Evolutionary conservation across 2,113 vertebrate species (phyloP), one percentile per base, ranked within the genome.

Genomic region (Hipposideros armiger): DNA sequence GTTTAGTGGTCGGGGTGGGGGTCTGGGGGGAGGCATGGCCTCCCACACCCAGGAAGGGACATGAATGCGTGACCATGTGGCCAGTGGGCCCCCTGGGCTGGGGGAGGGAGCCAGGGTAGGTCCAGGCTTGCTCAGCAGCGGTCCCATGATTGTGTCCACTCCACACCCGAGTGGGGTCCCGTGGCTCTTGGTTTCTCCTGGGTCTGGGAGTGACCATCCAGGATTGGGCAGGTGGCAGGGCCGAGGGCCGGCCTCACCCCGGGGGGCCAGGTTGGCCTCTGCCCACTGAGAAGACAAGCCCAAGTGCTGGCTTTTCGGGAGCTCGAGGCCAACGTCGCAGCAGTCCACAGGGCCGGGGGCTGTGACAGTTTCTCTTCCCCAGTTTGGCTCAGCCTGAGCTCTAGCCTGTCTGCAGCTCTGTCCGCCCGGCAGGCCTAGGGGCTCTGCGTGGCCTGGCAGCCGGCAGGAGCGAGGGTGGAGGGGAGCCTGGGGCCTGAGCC

Each of bases 311-410:
- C 36, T 62, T n/a, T n/a, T 54, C 5, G 2, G 36, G 30, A 20
- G 32, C 0, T 0, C 4, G 45, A n/a, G 19, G 22, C 40, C 4
- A 0, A 26, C 3, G 0, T 1, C 7, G 20, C 45, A 47, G 2
- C 2, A 14, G 28, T 22, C 54, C 11, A 0, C 1, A 2, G 28
- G 3, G 40, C 22, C 14, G 0, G 2, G 32, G 13, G 26, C 4
- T 4, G 2, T 1, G 54, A 22, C n/a, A 1, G 11, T 26, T 10
- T 67, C 1, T n/a, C 30, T 1, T 26, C 28, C 7, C 22, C 11
- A 15, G 8, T n/a, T 32, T 36, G 40, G 26, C 50, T 60, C 3
- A 0, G 10, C 16, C 4, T 24, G 36, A 30, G 32, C 28, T 14
- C 40, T 2, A 5, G 26, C 24, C 30, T 7, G 3, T 20, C 89